Evolutionary conservation across 2,888 invertebrate species (phyloP), one percentile per base, ranked within the genome.

Genomic region (Aleiodes testaceus): DNA sequence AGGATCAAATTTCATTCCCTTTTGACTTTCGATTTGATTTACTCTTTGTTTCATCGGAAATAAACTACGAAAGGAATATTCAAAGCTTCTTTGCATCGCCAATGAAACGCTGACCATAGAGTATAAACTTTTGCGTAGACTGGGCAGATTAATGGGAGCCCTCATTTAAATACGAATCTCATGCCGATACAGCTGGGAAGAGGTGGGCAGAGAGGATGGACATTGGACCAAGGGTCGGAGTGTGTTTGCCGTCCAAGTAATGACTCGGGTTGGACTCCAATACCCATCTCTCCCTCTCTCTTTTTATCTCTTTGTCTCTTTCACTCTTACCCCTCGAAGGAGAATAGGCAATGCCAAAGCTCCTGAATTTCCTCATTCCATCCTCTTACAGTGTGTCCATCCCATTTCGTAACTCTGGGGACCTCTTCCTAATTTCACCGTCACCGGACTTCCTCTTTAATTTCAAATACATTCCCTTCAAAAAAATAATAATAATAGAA

Each of bases 161-260:
- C 87, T 87, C 87, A 87, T 88, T 88, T 87, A 86, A 87, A 87
- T 87, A 87, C 85, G 87, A 86, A 87, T 87, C 86, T 87, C 83
- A 80, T 83, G 82, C 81, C 84, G 84, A 87, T 86, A 86, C 84
- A 84, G 79, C 79, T 78, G 72, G 70, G 44, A 26, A 66, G 52
- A 61, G 67, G 69, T 53, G 49, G 69, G 71, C 73, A 76, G 81
- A 76, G 81, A 82, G 83, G 81, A 80, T 80, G 82, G 78, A 81
- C 82, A 82, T 82, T 82, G 84, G 82, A 79, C 82, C 82, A 81
- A 82, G 83, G 84, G 82, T 82, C 85, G 81, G 85, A 86, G 87
- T 85, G 83, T 87, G 86, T 87, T 87, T 87, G 87, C 87, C 79
- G 81, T 86, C 83, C 85, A 79, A 87, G 87, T 86, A 87, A 87